phyloP scores from a whole-genome alignment of 2,113 vertebrate species.

The Artemisiospiza belli region DNA sequence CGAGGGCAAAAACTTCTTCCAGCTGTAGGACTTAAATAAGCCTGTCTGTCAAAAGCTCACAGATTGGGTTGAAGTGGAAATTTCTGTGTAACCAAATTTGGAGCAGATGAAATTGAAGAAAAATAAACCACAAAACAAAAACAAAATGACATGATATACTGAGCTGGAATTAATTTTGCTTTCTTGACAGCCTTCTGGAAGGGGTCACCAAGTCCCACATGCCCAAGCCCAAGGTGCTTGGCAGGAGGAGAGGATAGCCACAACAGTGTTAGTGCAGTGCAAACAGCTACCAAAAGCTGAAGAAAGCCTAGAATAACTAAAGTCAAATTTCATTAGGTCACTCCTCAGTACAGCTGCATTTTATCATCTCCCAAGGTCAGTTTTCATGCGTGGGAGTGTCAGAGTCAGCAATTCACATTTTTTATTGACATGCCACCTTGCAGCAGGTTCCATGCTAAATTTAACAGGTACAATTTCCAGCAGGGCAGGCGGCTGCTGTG shows the following conservation, averaged over 20 bases:
- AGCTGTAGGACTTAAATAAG: constrained; percentile 24
- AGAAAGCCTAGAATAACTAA: neutral
- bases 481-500: neutral
- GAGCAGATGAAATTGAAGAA: constrained; percentile 31
- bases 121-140: constrained; percentile 42
- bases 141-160: neutral
- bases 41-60: neutral
- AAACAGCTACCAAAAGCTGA: neutral
- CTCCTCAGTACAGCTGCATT: neutral
- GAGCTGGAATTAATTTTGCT: neutral
- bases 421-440: neutral
- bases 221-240: neutral
- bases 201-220: neutral
- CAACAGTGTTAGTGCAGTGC: neutral
- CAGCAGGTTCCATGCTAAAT: neutral
- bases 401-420: neutral
- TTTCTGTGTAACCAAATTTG: neutral
- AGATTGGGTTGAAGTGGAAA: neutral
- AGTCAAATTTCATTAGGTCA: neutral
- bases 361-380: constrained; percentile 3
- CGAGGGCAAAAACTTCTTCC: neutral
- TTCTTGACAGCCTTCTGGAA: neutral
- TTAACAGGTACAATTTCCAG: neutral
- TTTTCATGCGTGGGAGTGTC: neutral
- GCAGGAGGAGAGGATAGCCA: neutral